A percentile compares a stretch with the other conserved stretches of the same genome.
phyloP scores from a whole-genome alignment of 1,140 invertebrate genomes.

The Heliconius nattereri region DNA sequence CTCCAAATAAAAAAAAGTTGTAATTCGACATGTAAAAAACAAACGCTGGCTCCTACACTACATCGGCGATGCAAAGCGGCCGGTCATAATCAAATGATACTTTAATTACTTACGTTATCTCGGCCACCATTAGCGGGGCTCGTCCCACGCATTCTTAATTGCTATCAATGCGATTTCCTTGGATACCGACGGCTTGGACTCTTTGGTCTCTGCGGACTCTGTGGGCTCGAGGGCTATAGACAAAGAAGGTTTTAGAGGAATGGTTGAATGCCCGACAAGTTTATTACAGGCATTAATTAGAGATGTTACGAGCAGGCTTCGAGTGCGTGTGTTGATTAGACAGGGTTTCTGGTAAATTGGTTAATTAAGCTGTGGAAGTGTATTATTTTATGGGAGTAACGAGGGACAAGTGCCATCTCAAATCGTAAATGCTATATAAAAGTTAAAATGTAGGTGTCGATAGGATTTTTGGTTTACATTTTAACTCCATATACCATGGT shows the following conservation, averaged over 20 bases:
- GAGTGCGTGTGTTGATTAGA: not conserved
- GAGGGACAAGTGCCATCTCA: not conserved
- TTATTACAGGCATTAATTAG: not conserved
- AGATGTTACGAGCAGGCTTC: conserved; percentile 4
- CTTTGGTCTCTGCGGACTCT: conserved; percentile 4
- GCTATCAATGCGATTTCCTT: conserved; percentile 54
- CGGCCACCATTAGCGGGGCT: conserved; percentile 53
- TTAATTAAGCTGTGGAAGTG: conserved; percentile 2
- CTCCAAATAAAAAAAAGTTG: not conserved
- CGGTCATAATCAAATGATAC: conserved; percentile 65
- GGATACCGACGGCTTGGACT: not conserved
- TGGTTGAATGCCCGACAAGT: conserved; percentile 3
- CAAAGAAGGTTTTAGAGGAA: not conserved
- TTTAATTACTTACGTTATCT: conserved; percentile 67
- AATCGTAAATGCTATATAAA: not conserved
- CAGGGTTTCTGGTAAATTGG: not conserved
- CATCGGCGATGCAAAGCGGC: conserved; percentile 51
- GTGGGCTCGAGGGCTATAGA: conserved; percentile 16
- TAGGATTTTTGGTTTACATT: not conserved
- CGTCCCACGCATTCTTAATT: conserved; percentile 61
- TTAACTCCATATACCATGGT: not conserved
- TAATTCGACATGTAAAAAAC: not conserved
- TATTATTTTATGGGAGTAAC: not conserved
- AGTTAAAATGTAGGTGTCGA: not conserved
- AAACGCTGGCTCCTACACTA: conserved; percentile 40